phyloP scores from a whole-genome alignment of 1,140 invertebrate genomes.

The Ceratosolen fusciceps region DNA sequence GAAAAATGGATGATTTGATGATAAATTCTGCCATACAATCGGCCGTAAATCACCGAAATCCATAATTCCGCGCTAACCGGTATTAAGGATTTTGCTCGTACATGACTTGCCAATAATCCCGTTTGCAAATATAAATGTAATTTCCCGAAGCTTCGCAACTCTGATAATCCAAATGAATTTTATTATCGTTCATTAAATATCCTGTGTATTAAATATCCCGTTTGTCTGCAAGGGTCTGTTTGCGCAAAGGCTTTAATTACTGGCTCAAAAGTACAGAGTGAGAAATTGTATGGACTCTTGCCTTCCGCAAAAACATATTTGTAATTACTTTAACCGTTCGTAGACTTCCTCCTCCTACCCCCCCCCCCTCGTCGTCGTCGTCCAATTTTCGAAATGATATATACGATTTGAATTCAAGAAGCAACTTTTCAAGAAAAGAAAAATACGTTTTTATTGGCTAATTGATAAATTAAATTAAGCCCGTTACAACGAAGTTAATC shows the following conservation, averaged over 20 bases:
- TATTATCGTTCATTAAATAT: not conserved
- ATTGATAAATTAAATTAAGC: too few relatives aligned
- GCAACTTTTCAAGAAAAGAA: too few relatives aligned
- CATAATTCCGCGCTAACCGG: not conserved
- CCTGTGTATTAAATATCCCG: constrained; percentile 9
- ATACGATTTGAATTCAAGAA: too few relatives aligned
- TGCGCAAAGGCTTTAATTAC: constrained; percentile 37
- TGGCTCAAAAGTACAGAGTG: not conserved
- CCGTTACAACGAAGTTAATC: too few relatives aligned
- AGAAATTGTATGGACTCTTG: too few relatives aligned
- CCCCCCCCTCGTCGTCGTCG: too few relatives aligned
- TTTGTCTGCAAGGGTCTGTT: too few relatives aligned
- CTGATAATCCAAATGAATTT: constrained; percentile 19
- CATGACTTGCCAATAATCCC: not conserved
- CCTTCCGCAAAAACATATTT: too few relatives aligned
- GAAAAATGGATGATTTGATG: not conserved
- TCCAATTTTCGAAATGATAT: too few relatives aligned
- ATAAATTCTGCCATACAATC: not conserved
- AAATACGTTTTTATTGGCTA: too few relatives aligned
- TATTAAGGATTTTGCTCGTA: not conserved
- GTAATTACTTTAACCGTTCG: too few relatives aligned
- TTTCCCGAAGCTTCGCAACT: not conserved
- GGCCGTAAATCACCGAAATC: not conserved
- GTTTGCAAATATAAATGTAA: not conserved
- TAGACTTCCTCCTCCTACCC: too few relatives aligned